Conservation (phyloP, 2,797 vertebrate genomes). For the Dendrocincla fuliginosa region DNA sequence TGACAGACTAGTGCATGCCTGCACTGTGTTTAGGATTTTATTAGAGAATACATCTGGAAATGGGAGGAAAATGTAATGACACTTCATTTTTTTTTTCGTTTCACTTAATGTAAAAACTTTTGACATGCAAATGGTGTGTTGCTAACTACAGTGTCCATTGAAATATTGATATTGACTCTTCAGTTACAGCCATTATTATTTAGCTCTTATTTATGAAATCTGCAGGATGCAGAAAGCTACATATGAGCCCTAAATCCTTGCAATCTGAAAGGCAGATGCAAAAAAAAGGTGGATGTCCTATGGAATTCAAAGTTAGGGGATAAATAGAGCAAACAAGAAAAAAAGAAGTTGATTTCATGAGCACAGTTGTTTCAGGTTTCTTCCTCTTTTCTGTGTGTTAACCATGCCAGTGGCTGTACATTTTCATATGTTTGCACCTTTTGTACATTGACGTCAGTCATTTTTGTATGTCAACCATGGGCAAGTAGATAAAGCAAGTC, state of each 20-base stretch:
- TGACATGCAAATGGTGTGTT: not conserved
- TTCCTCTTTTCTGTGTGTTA: not conserved
- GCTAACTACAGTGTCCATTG: not conserved
- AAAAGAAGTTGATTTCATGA: not conserved
- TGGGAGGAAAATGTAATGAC: not conserved
- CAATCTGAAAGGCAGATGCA: not conserved
- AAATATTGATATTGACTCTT: not conserved
- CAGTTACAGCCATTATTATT: not conserved
- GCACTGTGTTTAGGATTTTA: conserved; percentile 20
- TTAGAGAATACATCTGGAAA: not conserved
- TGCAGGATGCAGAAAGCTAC: not conserved
- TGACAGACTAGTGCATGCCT: conserved; percentile 9
- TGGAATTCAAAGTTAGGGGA: not conserved
- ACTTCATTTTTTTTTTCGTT: not conserved
- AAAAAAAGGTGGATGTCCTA: not conserved
- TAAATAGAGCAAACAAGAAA: not conserved
- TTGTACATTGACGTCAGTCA: not conserved
- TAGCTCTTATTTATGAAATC: not conserved
- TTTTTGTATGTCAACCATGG: not conserved
- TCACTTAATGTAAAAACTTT: not conserved
- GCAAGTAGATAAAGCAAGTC: not conserved
- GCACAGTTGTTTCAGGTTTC: not conserved
- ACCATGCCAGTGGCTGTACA: not conserved
- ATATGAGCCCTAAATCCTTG: not conserved
- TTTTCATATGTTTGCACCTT: not conserved